Base-by-base conservation (phyloP, 2,113 vertebrate genomes). In the Heterotilapia buettikoferi region DNA sequence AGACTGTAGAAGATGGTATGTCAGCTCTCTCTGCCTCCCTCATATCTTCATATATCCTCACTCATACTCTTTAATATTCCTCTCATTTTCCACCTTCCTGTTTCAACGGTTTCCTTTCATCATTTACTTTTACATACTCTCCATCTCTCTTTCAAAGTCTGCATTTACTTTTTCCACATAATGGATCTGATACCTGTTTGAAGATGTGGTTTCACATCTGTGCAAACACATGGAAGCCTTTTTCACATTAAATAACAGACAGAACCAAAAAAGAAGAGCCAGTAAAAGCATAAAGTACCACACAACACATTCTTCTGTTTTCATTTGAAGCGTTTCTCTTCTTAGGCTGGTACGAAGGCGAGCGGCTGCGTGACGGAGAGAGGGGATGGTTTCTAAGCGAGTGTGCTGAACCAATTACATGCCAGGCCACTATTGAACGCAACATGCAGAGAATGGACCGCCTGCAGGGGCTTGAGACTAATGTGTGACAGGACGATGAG, bases 371-470 rank as follows among this genome's bases (percentile, higher is more conserved):
- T 13, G 99, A 99, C 0, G 98, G 98, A 0, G 97, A 97, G 40
- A 90, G 97, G 47, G 99, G 98, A 3, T 99, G 99, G 98, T 99
- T 99, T 92, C 97, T 98, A 1, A 92, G 94, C 1, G 98, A 99
- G 63, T 99, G 98, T 11, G 97, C 97, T 21, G 94, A 96, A 91
- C 96, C 96, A 45, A 99, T 99, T 94, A 99, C 98, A 0, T 99
- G 98, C 84, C 97, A 96, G 54, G 97, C 97, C 56, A 98, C 98
- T 0, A 97, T 99, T 1, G 97, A 98, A 87, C 97, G 98, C 94
- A 99, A 99, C 87, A 96, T 99, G 97, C 98, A 99, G 93, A 95
- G 98, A 56, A 99, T 99, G 98, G 97, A 98, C 38, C 99, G 98
- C 13, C 93, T 99, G 68, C 97, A 99, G 18, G 98, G 98, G 3